A percentile compares a stretch with the other conserved stretches of the same genome.
Conservation (phyloP, 2,888 invertebrate genomes). For the Muscina levida region DNA sequence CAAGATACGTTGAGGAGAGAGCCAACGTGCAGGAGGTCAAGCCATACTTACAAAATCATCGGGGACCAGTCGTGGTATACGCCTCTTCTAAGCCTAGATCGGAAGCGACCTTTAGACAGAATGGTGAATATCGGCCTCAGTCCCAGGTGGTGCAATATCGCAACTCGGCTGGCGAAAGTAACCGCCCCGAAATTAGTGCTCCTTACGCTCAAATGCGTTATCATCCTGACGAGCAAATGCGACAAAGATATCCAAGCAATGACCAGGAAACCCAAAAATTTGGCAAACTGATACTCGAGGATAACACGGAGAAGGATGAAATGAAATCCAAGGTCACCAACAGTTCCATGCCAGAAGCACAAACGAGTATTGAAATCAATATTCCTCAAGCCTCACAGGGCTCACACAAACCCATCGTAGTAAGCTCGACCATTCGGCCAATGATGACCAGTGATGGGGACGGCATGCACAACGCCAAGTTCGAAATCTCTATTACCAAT, state of each 20-base stretch:
- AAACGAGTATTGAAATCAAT: slow-evolving; percentile 74
- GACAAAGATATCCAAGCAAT: neutral
- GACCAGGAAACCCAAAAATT: slow-evolving; percentile 47
- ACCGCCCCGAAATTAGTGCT: slow-evolving; percentile 72
- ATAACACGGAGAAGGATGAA: slow-evolving; percentile 27
- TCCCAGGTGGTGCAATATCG: slow-evolving; percentile 52
- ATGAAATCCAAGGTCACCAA: slow-evolving; percentile 11
- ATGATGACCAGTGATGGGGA: slow-evolving; percentile 37
- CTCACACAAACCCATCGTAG: slow-evolving; percentile 68
- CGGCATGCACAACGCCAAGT: slow-evolving; percentile 49
- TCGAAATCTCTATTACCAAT: slow-evolving; percentile 58
- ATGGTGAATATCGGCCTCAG: slow-evolving; percentile 43
- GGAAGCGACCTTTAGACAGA: slow-evolving; percentile 46
- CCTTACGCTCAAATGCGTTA: slow-evolving; percentile 75
- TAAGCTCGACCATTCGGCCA: slow-evolving; percentile 72
- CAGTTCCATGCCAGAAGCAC: slow-evolving; percentile 31
- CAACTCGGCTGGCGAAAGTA: slow-evolving; percentile 40
- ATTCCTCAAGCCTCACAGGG: slow-evolving; percentile 69
- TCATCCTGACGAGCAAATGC: slow-evolving; percentile 65
- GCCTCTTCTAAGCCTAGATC: slow-evolving; percentile 66
- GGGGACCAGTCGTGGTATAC: slow-evolving; percentile 71
- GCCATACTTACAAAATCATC: slow-evolving; percentile 70
- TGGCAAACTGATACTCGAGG: slow-evolving; percentile 32
- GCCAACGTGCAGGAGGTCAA: slow-evolving; percentile 73
- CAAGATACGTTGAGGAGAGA: slow-evolving; percentile 66